phyloP scores from a whole-genome alignment of 2,888 invertebrate genomes.

The Frankliniella intonsa region DNA sequence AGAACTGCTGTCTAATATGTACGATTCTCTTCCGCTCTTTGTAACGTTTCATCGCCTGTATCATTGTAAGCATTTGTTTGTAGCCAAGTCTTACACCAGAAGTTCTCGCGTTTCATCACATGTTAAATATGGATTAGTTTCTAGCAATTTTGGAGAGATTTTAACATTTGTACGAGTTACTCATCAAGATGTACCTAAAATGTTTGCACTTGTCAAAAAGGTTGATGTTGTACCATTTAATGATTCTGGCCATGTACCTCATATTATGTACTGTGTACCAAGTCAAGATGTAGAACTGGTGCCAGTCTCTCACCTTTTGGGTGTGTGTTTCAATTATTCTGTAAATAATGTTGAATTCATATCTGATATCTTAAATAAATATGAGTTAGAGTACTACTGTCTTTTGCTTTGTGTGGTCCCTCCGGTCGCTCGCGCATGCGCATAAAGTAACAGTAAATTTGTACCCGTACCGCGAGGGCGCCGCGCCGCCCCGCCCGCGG shows the following conservation, averaged over 20 bases:
- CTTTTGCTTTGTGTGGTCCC: no score
- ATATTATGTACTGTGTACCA: neutral
- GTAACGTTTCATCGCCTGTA: neutral
- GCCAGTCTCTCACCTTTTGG: neutral
- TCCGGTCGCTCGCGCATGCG: no score
- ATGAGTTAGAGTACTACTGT: neutral
- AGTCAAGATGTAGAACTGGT: neutral
- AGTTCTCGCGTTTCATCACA: neutral
- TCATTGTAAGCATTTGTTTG: neutral
- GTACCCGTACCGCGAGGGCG: neutral
- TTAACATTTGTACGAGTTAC: neutral
- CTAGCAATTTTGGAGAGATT: neutral
- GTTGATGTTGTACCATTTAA: neutral
- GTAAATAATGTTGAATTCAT: neutral
- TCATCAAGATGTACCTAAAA: neutral
- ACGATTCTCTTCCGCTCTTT: neutral
- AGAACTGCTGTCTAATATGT: neutral
- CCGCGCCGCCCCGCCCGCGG: neutral
- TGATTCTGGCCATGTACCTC: neutral
- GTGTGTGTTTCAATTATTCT: neutral
- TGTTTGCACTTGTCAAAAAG: neutral
- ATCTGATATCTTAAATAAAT: neutral
- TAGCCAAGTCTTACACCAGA: neutral
- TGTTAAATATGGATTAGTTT: neutral
- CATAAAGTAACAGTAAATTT: neutral